A percentile compares a stretch with the other conserved stretches of the same genome.
Evolutionary conservation across 2,797 vertebrate genomes (phyloP).

Genomic region (Phoeniculus purpureus): DNA sequence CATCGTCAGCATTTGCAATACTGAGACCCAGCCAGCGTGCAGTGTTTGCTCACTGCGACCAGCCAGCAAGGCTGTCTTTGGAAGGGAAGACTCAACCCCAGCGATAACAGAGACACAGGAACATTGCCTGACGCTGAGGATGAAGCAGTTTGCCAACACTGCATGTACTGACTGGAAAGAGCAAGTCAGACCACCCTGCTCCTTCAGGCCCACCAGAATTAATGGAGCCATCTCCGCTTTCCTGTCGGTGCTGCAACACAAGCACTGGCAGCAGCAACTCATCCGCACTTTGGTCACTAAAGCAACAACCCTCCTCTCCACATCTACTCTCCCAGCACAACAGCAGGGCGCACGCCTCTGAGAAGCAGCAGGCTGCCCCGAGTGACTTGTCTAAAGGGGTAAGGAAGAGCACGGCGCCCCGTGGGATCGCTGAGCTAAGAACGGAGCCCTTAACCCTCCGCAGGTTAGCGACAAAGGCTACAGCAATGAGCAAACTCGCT

Average conservation of each 20-base stretch:
- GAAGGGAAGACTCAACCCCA: neutral
- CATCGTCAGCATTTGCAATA: neutral
- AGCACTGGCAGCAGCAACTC: neutral
- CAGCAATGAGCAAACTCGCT: constrained; percentile 44
- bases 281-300: neutral
- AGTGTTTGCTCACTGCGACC: neutral
- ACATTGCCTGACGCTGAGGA: neutral
- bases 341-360: neutral
- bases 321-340: neutral
- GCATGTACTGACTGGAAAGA: neutral
- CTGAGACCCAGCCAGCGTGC: neutral
- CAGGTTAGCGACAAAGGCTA: constrained; percentile 49
- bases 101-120: neutral
- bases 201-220: neutral
- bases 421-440: constrained; percentile 40
- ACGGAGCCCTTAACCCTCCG: constrained; percentile 38
- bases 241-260: neutral
- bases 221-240: neutral
- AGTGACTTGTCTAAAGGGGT: neutral
- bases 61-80: neutral
- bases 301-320: neutral
- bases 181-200: neutral
- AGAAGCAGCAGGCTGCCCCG: constrained; percentile 29
- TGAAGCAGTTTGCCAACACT: neutral
- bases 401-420: neutral